phyloP scores from a whole-genome alignment of 2,888 invertebrate genomes.

The Cephus sareptanus region DNA sequence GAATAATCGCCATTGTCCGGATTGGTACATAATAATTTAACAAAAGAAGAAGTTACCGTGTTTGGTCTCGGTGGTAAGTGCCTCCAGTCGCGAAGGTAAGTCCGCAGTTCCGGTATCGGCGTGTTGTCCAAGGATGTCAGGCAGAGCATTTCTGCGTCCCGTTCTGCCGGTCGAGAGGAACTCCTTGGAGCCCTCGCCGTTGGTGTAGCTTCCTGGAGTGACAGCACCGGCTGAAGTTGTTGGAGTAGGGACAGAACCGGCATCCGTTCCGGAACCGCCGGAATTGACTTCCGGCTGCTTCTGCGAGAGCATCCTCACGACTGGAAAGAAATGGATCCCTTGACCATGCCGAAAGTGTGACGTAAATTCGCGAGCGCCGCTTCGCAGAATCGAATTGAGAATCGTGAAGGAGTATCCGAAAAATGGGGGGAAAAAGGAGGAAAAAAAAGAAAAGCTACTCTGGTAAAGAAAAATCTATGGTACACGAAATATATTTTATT shows the following conservation, averaged over 20 bases:
- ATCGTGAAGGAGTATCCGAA: not conserved
- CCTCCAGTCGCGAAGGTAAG: conserved; percentile 80
- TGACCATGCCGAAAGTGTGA: not conserved
- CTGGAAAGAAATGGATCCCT: conserved; percentile 35
- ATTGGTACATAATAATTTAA: not conserved
- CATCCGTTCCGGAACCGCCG: conserved; percentile 1
- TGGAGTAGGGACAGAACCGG: conserved; percentile 25
- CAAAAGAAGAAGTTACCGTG: conserved; percentile 27
- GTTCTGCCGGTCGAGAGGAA: conserved; percentile 88
- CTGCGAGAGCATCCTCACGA: conserved; percentile 57
- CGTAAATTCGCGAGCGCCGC: not conserved
- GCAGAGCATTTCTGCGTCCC: conserved; percentile 88
- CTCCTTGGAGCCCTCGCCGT: conserved; percentile 75
- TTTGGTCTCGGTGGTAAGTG: conserved; percentile 74
- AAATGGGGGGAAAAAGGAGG: not conserved
- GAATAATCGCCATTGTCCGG: not conserved
- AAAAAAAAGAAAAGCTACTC: not conserved
- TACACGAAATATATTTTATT: conserved; percentile 2
- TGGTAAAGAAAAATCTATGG: not conserved
- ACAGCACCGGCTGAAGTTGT: conserved; percentile 52
- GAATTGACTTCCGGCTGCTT: conserved; percentile 44
- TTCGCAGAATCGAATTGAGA: not conserved
- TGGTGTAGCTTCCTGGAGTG: conserved; percentile 54
- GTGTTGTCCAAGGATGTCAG: conserved; percentile 83
- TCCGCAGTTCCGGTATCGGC: conserved; percentile 80